Evolutionary conservation across 2,113 vertebrate genomes (phyloP), one percentile per base, ranked within the genome.

Genomic region (Neodon shergylaensis): DNA sequence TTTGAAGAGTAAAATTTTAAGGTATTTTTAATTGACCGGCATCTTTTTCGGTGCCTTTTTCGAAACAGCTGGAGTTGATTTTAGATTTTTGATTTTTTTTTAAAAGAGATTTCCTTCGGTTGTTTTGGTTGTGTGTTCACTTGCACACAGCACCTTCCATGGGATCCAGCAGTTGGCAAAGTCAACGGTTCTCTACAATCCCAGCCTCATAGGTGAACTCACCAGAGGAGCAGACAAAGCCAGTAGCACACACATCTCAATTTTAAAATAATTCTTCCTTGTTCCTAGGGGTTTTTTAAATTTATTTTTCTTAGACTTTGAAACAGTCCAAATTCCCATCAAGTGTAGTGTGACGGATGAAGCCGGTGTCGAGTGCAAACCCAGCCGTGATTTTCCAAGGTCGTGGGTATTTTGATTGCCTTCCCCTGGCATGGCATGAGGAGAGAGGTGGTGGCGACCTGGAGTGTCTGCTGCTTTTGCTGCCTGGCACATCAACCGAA

Each of bases 401-500:
- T 90, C 92, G 33, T 78, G 94, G 94, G 44, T 92, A 92, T 84
- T 94, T 92, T 79, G 89, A 76, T 95, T 54, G 91, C 87, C 49
- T 93, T 97, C 42, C 58, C 58, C 83, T 95, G 89, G 95, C 92
- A 5, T 92, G 94, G 81, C 81, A 4, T 31, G 21, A 79, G 68
- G 54, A 1, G 54, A 17, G 54, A 82, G 49, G 36, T 58, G 79
- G 61, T 88, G 86, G 92, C 89, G 47, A 94, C 24, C 93, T 85
- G 95, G 92, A 91, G 31, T 95, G 88, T 87, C 88, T 49, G 88
- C 95, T 91, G 92, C 82, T 12, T 89, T 96, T 92, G 90, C 1
- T 11, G 88, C 96, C 61, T 95, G 85, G 90, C 89, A 97, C 92
- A 97, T 82, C 58, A 44, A 72, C 42, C 63, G 95, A 97, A 91